Evolutionary conservation across 1,140 invertebrate species (phyloP), one percentile per base, ranked within the genome.

Genomic region (Bombus fervidus): DNA sequence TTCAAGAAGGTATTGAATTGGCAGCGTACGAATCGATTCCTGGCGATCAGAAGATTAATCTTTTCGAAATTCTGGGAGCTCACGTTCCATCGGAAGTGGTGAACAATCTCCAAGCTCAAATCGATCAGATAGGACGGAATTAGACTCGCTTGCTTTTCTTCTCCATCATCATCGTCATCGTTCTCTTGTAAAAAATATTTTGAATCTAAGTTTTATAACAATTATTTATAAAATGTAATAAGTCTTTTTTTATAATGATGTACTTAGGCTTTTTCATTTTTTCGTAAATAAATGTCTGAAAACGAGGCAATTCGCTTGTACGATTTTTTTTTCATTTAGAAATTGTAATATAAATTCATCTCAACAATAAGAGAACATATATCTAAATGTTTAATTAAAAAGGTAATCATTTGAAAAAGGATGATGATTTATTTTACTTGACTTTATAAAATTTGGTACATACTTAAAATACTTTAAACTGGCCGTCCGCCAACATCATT

Each of bases 11-110:
- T 37, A 97, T 98, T 69, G 97, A 98, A 94, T 93, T 98, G 87
- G 97, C 97, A 0, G 97, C 97, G 1, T 98, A 97, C 92, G 97
- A 98, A 93, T 97, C 97, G 57, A 98, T 98, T 85, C 97, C 97
- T 86, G 97, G 97, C 37, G 97, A 97, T 93, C 97, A 98, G 93
- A 96, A 96, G 90, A 97, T 98, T 93, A 97, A 98, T 93, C 95
- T 98, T 0, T 97, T 97, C 92, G 97, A 97, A 91, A 98, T 98
- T 87, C 95, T 98, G 34, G 97, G 97, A 12, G 97, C 97, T 87
- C 97, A 98, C 92, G 96, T 98, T 39, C 98, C 98, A 37, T 96
- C 97, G 31, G 98, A 98, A 94, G 98, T 98, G n/a, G 97, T 98
- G 91, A 97, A 97, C 95, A 98, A 98, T 94, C 96, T 98, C 25